Base-by-base conservation (phyloP, 2,797 vertebrate genomes). In the Gallinago nigripennis region DNA sequence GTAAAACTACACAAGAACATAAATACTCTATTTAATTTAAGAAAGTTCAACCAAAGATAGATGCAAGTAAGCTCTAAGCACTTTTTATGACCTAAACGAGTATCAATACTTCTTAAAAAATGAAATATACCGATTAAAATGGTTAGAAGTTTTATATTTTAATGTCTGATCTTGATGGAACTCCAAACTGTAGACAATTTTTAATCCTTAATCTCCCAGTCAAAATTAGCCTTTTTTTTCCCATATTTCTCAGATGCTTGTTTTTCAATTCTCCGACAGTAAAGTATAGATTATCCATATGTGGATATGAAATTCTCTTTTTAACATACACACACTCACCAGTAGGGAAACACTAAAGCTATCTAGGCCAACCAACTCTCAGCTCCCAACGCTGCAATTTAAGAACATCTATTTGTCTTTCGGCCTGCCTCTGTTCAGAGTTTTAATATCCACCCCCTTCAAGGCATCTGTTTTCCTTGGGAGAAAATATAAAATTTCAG, bases 241-340 rank as follows among this genome's bases (percentile, higher is more conserved):
- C 35, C 30, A 12, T 16, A 33, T 39, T 80, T 9, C 56, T 24
- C 8, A 6, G 1, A 2, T 0, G 0, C 18, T 25, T 41, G 30
- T 4, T 46, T 69, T 15, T 14, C 31, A 54, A 2, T 25, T 70
- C 3, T 46, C 61, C 4, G 9, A 9, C n/a, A 37, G 19, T 15
- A 1, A 16, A 41, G 28, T 6, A 15, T 4, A 43, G 17, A 25
- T 51, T 31, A 30, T 12, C 13, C 46, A 12, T 1, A 8, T 2
- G 25, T 4, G 7, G n/a, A 11, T 20, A 1, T 11, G 41, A 41
- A 41, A 85, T 69, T 23, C 45, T 46, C 45, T 46, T 46, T 46
- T 46, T 46, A 46, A 46, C 21, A 46, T 23, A 46, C 21, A 21
- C 45, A 46, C 51, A 27, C 39, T 3, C 69, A 70, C 53, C 24